Percentiles rank a stretch among this genome's conserved stretches.
Evolutionary conservation across 2,113 vertebrate species (phyloP).

Genomic region (Nanorana parkeri): DNA sequence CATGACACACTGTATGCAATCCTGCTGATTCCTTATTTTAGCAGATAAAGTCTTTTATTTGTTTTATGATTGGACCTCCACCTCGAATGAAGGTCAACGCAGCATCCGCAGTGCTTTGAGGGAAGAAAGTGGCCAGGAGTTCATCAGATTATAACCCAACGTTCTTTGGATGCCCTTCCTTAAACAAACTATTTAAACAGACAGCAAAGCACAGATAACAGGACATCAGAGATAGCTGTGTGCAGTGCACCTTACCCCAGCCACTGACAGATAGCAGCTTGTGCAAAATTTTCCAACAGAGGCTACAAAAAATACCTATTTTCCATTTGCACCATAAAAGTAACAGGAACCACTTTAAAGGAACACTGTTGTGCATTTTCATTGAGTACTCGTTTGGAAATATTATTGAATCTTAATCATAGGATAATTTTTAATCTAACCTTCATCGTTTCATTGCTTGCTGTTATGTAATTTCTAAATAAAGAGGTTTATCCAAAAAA

Average conservation of each 20-base stretch:
- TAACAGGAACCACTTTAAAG: no score
- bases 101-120: background rate
- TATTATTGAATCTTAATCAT: no score
- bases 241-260: slow-evolving; percentile 51
- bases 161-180: slow-evolving; percentile 53
- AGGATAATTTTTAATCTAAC: no score
- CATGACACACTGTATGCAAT: slow-evolving; percentile 51
- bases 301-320: background rate
- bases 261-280: slow-evolving; percentile 36
- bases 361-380: no score
- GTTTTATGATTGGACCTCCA: slow-evolving; percentile 59
- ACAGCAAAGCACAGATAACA: slow-evolving; percentile 61
- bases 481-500: no score
- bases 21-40: slow-evolving; percentile 43
- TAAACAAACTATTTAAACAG: slow-evolving; percentile 70
- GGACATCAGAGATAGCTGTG: background rate
- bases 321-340: no score
- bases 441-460: no score
- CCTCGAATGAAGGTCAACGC: slow-evolving; percentile 61
- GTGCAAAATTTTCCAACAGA: slow-evolving; percentile 29
- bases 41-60: slow-evolving; percentile 57
- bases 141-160: slow-evolving; percentile 62
- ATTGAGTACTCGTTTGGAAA: no score
- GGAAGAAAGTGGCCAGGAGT: slow-evolving; percentile 58
- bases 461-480: no score